Evolutionary conservation across 2,888 invertebrate genomes (phyloP).

Genomic region (Acrocyrtus sp.): DNA sequence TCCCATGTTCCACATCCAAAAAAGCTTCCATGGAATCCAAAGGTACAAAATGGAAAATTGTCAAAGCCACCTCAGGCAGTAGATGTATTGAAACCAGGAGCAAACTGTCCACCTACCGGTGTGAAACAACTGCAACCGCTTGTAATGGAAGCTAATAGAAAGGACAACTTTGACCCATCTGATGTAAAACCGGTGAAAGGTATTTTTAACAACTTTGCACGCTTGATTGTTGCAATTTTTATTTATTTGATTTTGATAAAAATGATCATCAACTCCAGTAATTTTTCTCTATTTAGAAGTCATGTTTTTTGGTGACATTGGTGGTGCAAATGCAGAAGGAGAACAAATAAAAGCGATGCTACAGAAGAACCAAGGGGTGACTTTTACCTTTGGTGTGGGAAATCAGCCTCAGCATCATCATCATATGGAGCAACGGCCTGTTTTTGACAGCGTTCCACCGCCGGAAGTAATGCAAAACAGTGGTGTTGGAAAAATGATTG

Average conservation of each 20-base stretch:
- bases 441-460: too few species aligned
- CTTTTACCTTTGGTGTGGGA: constrained; percentile 40
- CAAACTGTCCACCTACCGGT: too few species aligned
- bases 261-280: neutral
- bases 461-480: neutral
- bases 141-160: too few species aligned
- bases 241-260: neutral
- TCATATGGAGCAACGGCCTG: neutral
- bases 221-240: neutral
- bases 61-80: too few species aligned
- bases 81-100: too few species aligned
- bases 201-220: too few species aligned
- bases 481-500: neutral
- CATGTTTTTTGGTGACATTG: constrained; percentile 49
- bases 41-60: too few species aligned
- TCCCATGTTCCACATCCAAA: too few species aligned
- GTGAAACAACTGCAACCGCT: too few species aligned
- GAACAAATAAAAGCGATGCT: constrained; percentile 50
- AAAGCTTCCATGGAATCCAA: too few species aligned
- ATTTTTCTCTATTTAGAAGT: constrained; percentile 18
- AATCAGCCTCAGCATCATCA: constrained; percentile 11
- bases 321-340: constrained; percentile 37
- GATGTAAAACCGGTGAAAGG: constrained; percentile 19
- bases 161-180: too few species aligned
- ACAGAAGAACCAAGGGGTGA: constrained; percentile 48